Percentiles rank a stretch among this genome's conserved stretches.
phyloP scores from a whole-genome alignment of 2,113 vertebrate genomes.

The Oenanthe melanoleuca region DNA sequence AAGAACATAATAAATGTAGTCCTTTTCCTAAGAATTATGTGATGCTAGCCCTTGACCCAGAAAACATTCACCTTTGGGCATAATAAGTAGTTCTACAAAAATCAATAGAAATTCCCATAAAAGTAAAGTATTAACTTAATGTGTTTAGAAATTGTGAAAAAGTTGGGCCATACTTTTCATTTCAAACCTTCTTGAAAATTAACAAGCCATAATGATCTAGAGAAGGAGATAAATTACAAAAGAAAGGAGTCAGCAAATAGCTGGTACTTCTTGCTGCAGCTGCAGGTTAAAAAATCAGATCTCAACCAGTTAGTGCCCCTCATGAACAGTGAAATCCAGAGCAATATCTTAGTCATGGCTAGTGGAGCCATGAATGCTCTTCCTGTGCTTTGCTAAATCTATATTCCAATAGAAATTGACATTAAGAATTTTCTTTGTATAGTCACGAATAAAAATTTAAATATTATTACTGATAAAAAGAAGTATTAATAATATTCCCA shows the following conservation, averaged over 20 bases:
- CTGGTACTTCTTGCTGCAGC: background rate
- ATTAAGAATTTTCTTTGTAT: background rate
- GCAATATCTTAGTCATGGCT: background rate
- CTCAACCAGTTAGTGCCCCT: background rate
- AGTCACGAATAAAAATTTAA: background rate
- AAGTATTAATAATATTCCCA: background rate
- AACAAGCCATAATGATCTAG: background rate
- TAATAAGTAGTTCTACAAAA: constrained; percentile 1
- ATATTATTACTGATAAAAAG: background rate
- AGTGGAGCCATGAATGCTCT: background rate
- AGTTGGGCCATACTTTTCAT: background rate
- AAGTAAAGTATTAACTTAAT: constrained; percentile 22
- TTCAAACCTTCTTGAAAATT: background rate
- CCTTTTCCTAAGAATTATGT: background rate
- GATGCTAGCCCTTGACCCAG: background rate
- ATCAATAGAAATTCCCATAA: constrained; percentile 18
- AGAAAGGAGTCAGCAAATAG: background rate
- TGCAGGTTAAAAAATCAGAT: background rate
- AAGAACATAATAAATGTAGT: background rate
- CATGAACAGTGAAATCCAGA: background rate
- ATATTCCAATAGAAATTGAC: background rate
- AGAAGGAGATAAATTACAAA: background rate
- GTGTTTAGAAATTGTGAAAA: background rate
- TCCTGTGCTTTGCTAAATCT: background rate
- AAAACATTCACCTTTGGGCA: constrained; percentile 2